Conservation (phyloP, 1,140 invertebrate genomes). For the Drosophila tropicalis region DNA sequence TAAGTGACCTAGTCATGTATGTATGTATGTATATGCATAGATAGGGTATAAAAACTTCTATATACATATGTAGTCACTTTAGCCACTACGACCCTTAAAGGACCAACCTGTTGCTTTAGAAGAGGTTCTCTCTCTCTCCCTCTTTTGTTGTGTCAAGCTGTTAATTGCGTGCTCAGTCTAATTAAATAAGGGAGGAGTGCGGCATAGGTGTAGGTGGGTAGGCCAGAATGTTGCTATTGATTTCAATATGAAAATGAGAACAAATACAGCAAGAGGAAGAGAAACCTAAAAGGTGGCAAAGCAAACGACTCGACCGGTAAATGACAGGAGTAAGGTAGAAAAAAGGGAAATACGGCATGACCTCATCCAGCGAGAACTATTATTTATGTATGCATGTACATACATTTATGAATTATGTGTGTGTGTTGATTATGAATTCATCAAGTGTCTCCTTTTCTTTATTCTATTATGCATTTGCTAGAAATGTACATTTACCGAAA, state of each 20-base stretch:
- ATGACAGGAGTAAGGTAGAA: background rate
- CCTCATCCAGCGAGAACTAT: background rate
- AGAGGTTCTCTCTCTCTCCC: background rate
- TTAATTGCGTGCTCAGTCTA: conserved; percentile 25
- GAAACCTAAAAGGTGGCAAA: conserved; percentile 42
- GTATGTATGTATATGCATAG: too few species aligned
- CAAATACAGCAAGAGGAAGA: background rate
- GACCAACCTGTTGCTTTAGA: conserved; percentile 26
- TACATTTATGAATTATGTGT: background rate
- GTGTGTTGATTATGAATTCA: conserved; percentile 41
- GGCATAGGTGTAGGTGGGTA: background rate
- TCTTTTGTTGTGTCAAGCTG: background rate
- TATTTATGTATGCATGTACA: conserved; percentile 3
- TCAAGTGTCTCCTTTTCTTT: conserved; percentile 29
- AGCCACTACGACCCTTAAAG: background rate
- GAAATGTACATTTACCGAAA: background rate
- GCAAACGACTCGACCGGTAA: conserved; percentile 45
- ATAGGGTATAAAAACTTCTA: background rate
- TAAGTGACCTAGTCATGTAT: too few species aligned
- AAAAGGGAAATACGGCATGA: background rate
- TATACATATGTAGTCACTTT: background rate
- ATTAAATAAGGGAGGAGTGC: conserved; percentile 21
- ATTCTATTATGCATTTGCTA: conserved; percentile 1
- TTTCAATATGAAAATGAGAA: conserved; percentile 8
- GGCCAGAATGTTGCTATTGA: conserved; percentile 15